phyloP scores from a whole-genome alignment of 2,113 vertebrate species.

The Rhynchomys soricoides region DNA sequence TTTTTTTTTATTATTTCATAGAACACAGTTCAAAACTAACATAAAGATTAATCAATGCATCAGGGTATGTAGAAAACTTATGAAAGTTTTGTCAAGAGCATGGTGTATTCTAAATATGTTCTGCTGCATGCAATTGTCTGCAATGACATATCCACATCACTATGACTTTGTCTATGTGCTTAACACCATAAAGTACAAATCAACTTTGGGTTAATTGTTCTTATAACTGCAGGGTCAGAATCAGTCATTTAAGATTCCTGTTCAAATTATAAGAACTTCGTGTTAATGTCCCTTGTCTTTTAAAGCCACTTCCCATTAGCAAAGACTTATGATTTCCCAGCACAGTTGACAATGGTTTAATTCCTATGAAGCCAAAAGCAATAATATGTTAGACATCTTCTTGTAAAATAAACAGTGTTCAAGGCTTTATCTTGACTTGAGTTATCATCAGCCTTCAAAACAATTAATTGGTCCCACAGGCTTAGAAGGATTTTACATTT shows the following conservation, averaged over 20 bases:
- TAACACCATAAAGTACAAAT: background rate
- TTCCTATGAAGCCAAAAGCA: conserved; percentile 55
- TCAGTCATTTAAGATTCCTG: background rate
- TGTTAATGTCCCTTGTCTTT: background rate
- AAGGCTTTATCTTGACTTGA: conserved; percentile 34
- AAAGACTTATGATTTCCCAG: conserved; percentile 58
- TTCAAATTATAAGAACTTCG: conserved; percentile 40
- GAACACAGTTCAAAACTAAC: background rate
- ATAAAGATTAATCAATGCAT: background rate
- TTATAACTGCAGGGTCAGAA: background rate
- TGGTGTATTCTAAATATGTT: background rate
- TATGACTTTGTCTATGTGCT: background rate
- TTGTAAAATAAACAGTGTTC: conserved; percentile 56
- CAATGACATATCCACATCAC: background rate
- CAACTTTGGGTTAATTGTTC: background rate
- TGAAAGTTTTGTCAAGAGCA: background rate
- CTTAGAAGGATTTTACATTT: conserved; percentile 44
- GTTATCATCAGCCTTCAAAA: conserved; percentile 60
- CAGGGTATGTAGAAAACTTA: background rate
- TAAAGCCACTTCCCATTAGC: conserved; percentile 61
- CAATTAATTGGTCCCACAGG: conserved; percentile 42
- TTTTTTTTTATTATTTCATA: background rate
- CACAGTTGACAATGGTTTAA: conserved; percentile 36
- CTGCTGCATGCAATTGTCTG: background rate
- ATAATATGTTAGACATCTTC: background rate